Evolutionary conservation across 2,113 vertebrate species (phyloP), one percentile per base, ranked within the genome.

Genomic region (Thunnus thynnus): DNA sequence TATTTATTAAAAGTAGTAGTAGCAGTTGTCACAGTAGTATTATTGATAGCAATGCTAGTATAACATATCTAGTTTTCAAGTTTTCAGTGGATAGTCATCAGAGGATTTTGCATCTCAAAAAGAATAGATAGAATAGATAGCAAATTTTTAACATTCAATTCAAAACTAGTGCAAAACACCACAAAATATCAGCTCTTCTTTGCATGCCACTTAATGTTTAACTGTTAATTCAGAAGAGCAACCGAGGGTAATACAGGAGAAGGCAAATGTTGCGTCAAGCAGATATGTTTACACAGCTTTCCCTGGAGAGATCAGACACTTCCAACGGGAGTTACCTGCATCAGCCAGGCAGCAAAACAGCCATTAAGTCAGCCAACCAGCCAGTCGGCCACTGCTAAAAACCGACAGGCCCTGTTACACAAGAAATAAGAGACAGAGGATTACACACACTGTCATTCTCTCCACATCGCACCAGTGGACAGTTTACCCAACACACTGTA

Each of bases 341-440:
- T 65, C 75, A 86, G 30, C 76, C 79, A 64, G 69, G 70, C 76
- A 87, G 65, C 69, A 80, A 90, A 90, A 86, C 87, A 89, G 80
- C 71, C 82, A 86, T 84, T 72, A 77, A 82, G 63, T 11, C 79
- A 73, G 62, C 51, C 80, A 75, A 71, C n/a, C 78, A 68, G 73
- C 65, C 78, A 79, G 60, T 25, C 18, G 18, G 72, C 69, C 58
- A 52, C 70, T 11, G 17, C 56, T 74, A 51, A 67, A 90, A 92
- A 52, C 72, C 82, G 70, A 81, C 82, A 91, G 87, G 84, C 86
- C 85, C 70, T 77, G 87, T 88, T 92, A 93, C 66, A 89, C 92
- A 92, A 94, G 80, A 87, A 93, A 83, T 92, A 91, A 95, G 83
- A 72, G 27, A 61, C 77, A 86, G 68, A 84, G 88, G 87, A 92